These are phyloP conservation scores for Gymnogyps californianus DNA, from an alignment of 2,113 vertebrate species.

Conservation along the genomic window DNA sequence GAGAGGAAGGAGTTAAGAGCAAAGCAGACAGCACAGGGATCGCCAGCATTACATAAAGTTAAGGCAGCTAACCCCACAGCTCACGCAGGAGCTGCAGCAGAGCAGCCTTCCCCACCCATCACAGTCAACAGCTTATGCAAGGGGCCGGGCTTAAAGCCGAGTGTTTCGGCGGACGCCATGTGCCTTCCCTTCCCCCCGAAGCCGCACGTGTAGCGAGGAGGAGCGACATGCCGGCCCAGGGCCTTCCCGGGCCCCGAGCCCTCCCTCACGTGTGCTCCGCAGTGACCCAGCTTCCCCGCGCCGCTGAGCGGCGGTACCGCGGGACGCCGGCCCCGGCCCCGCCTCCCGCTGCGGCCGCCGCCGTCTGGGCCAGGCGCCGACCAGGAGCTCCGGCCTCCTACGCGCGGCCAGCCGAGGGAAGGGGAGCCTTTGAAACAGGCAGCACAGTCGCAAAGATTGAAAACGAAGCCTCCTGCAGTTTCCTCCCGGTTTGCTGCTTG, in stretches of 20 bases:
- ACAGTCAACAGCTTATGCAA: slow-evolving; percentile 67
- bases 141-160: background rate
- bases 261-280: slow-evolving; percentile 54
- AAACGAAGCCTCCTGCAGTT: background rate
- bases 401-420: too few species aligned
- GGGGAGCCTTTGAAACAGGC: background rate
- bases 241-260: background rate
- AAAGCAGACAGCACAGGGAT: background rate
- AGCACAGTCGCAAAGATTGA: background rate
- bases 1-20: slow-evolving; percentile 24
- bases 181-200: background rate
- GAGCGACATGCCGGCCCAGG: slow-evolving; percentile 14
- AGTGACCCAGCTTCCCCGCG: background rate
- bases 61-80: background rate
- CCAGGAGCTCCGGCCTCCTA: background rate
- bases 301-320: background rate
- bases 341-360: background rate
- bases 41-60: slow-evolving; percentile 12
- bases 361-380: background rate
- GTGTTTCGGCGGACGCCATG: background rate
- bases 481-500: background rate
- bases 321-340: background rate
- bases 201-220: slow-evolving; percentile 65
- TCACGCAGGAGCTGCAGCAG: background rate
- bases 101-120: background rate